Evolutionary conservation across 37 sponge, comb jelly and placozoan species (phyloP).

Genomic region (Aplysina aerophoba): DNA sequence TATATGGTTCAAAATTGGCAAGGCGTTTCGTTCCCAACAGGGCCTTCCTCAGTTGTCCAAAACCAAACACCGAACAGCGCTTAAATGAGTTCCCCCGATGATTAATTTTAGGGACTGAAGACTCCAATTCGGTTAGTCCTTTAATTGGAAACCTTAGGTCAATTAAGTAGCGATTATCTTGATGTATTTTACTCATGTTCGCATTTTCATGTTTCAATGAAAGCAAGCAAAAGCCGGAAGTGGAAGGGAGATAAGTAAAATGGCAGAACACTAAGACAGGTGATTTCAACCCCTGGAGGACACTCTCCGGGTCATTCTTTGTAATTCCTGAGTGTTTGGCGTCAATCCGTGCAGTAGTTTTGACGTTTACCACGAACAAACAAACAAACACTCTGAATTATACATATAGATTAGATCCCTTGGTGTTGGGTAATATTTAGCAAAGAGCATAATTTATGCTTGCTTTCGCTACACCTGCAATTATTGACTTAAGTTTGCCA

Average conservation of each 20-base stretch:
- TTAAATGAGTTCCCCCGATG: not conserved
- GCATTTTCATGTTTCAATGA: conserved; percentile 92
- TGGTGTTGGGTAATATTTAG: conserved; percentile 81
- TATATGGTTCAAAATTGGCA: no score
- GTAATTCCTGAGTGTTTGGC: no score
- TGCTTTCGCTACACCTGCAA: conserved; percentile 76
- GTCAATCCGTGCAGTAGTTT: no score
- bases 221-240: no score
- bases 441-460: conserved; percentile 56
- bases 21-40: no score
- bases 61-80: no score
- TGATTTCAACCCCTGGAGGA: no score
- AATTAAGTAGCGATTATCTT: conserved; percentile 75
- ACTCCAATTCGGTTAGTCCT: conserved; percentile 80
- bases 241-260: no score
- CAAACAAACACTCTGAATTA: conserved; percentile 60
- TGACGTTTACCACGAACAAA: no score
- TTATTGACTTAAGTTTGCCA: conserved; percentile 81
- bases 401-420: conserved; percentile 82
- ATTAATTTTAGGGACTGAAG: conserved; percentile 69
- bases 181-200: conserved; percentile 91
- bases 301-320: no score
- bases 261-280: no score
- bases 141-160: conserved; percentile 82
- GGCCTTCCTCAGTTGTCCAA: no score